Percentiles rank a stretch among this genome's conserved stretches.
These are phyloP conservation scores for Drosophila funebris DNA, from an alignment of 1,140 invertebrate genomes.

Conservation along the genomic window DNA sequence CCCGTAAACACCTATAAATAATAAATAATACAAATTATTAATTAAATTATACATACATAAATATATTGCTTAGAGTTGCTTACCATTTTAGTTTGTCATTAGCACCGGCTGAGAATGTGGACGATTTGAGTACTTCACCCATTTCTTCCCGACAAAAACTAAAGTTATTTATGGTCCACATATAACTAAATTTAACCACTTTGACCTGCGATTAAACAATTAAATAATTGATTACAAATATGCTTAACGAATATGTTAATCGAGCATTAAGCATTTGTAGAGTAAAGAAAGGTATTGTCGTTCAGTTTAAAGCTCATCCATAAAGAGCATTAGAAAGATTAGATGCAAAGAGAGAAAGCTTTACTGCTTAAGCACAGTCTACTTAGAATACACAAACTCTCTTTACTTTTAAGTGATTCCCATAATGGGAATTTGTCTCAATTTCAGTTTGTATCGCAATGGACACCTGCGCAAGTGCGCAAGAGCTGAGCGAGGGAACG, in stretches of 20 bases:
- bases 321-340: no score
- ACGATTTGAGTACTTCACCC: constrained; percentile 99
- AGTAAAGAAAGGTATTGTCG: no score
- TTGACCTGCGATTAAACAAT: constrained; percentile 92
- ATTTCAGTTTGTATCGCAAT: neutral
- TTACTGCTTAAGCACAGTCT: neutral
- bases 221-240: constrained; percentile 1
- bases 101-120: constrained; percentile 98
- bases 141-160: constrained; percentile 99
- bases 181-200: constrained; percentile 99
- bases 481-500: constrained; percentile 40
- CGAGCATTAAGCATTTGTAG: no score
- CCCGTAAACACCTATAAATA: constrained; percentile 94
- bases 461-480: no score
- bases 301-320: no score
- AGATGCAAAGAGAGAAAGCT: neutral
- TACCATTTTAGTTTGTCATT: constrained; percentile 99
- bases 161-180: constrained; percentile 99
- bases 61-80: constrained; percentile 55
- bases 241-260: neutral
- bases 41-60: neutral
- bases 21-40: neutral
- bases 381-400: neutral
- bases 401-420: neutral
- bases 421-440: neutral